These are phyloP conservation scores for Lithobates sylvaticus DNA, from an alignment of 2,797 vertebrate genomes.

Conservation along the genomic window DNA sequence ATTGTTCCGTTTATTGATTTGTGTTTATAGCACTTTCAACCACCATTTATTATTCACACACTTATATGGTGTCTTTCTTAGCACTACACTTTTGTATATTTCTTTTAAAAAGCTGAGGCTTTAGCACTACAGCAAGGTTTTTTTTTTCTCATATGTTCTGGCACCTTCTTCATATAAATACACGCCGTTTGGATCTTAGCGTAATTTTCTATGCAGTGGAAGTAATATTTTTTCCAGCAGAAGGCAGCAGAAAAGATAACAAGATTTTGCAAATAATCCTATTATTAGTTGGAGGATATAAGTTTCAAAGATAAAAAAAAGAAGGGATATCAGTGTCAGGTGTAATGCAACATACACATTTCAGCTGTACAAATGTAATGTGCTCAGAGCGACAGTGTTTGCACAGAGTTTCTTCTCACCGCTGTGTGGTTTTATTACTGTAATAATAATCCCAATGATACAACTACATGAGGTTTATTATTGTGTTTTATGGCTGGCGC, in stretches of 20 bases:
- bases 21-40: no score
- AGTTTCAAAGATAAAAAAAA: background rate
- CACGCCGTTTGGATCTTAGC: background rate
- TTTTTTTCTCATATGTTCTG: background rate
- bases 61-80: no score
- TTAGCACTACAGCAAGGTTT: no score
- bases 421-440: conserved; percentile 48
- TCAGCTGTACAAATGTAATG: conserved; percentile 15
- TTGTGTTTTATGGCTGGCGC: conserved; percentile 47
- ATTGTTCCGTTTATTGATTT: no score
- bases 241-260: no score
- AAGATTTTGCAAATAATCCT: background rate
- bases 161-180: background rate
- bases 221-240: no score
- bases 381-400: conserved; percentile 3
- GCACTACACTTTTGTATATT: no score
- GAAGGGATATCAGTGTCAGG: background rate
- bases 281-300: background rate
- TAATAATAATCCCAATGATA: conserved; percentile 49
- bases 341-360: background rate
- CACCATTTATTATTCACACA: no score
- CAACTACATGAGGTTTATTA: conserved; percentile 52
- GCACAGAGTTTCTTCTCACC: conserved; percentile 23
- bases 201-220: background rate
- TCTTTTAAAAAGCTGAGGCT: no score